phyloP scores from a whole-genome alignment of 1,140 invertebrate genomes.

The Lithobius niger region DNA sequence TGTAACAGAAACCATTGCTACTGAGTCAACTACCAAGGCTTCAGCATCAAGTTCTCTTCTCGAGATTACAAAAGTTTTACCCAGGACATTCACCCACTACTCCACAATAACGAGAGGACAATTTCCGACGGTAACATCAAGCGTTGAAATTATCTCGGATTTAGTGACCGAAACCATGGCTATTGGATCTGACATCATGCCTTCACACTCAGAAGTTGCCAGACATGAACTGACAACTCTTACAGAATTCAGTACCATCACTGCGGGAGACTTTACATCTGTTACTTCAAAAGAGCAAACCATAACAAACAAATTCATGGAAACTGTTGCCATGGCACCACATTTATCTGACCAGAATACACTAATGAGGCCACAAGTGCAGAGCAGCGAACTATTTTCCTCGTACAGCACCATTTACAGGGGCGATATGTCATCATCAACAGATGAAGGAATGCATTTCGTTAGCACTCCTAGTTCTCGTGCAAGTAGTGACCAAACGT shows the following conservation, averaged over 20 bases:
- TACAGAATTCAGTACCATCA: not conserved
- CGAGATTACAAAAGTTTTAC: not conserved
- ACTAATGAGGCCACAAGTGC: not conserved
- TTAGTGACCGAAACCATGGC: not conserved
- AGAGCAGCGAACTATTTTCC: not conserved
- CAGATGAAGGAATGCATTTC: no score
- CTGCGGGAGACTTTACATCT: not conserved
- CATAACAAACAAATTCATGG: not conserved
- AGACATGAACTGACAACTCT: not conserved
- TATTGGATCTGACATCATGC: no score
- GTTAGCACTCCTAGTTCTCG: no score
- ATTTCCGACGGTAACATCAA: not conserved
- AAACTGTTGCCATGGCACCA: not conserved
- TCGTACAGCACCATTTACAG: slow-evolving; percentile 3
- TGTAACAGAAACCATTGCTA: not conserved
- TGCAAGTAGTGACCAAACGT: no score
- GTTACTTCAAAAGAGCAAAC: not conserved
- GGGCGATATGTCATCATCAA: not conserved
- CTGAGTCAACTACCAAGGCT: no score
- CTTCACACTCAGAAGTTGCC: not conserved
- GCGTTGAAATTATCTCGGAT: not conserved
- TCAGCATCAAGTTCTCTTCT: not conserved
- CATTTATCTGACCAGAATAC: not conserved
- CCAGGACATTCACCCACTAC: not conserved
- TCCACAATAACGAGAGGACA: no score